Percentiles rank a stretch among this genome's conserved stretches.
These are phyloP conservation scores for Aphodius sticticus DNA, from an alignment of 2,888 invertebrate species.

Conservation along the genomic window DNA sequence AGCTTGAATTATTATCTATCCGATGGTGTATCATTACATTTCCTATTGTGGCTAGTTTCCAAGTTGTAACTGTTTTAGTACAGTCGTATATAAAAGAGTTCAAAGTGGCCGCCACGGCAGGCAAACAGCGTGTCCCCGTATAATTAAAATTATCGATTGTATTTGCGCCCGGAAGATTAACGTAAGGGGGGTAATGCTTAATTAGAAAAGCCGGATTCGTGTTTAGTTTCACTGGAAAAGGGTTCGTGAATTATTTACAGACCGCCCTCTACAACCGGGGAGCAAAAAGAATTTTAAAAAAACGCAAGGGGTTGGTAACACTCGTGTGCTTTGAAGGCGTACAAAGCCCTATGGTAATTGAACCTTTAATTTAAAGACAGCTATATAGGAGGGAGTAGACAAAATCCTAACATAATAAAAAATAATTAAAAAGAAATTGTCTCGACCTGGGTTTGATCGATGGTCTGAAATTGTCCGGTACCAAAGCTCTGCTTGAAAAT, in stretches of 20 bases:
- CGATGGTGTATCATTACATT: neutral
- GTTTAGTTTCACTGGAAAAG: neutral
- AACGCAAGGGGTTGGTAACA: neutral
- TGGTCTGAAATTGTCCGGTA: too few relatives aligned
- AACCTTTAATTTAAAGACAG: too few relatives aligned
- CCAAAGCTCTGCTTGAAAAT: too few relatives aligned
- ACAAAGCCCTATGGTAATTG: too few relatives aligned
- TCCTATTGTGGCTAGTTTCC: neutral
- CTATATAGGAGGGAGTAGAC: too few relatives aligned
- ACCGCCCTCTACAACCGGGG: neutral
- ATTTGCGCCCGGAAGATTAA: neutral
- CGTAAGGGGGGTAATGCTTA: slow-evolving; percentile 4
- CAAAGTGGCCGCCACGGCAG: neutral
- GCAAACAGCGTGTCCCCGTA: neutral
- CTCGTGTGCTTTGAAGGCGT: too few relatives aligned
- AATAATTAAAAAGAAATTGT: too few relatives aligned
- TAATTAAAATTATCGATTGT: neutral
- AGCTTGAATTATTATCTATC: neutral
- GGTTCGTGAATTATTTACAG: neutral
- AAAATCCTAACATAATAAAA: too few relatives aligned
- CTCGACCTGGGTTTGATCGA: neutral
- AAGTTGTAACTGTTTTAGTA: neutral
- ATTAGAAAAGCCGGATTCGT: slow-evolving; percentile 4
- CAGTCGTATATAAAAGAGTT: neutral
- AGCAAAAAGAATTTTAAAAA: neutral